Evolutionary conservation across 2,888 invertebrate genomes (phyloP), one percentile per base, ranked within the genome.

Genomic region (Andrena camellia): DNA sequence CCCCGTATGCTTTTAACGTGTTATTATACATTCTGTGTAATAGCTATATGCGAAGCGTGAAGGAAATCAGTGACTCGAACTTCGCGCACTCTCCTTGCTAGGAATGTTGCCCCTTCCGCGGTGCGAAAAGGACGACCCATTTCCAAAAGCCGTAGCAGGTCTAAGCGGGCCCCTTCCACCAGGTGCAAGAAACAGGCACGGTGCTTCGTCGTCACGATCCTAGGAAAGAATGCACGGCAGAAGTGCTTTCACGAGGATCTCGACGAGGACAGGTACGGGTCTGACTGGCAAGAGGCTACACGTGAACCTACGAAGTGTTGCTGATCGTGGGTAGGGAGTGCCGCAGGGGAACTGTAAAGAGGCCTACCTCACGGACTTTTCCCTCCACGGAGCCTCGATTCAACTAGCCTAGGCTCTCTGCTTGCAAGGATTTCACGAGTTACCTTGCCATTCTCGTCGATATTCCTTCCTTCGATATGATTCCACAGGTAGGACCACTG

Each of bases 91-190:
- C 42, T 42, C 42, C 42, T 42, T 42, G 42, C 42, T 17, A 69
- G 63, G 70, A 78, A 72, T 64, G 66, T 73, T 42, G 60, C 69
- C 82, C 62, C 70, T 77, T 60, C 59, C 66, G 64, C 29, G 4
- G 59, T 17, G 62, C 59, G 71, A 84, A 84, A 84, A 86, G 84
- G 80, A 83, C 83, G 85, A 87, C 86, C 86, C 85, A 90, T 91
- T 90, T 79, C 81, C 87, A 79, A 88, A 90, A 89, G 87, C 90
- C 85, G 89, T 87, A 89, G 90, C 88, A 89, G 86, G 89, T 77
- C 83, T 87, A 85, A 84, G 87, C 78, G 76, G 88, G 75, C 78
- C 80, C 83, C 87, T 82, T 70, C 81, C 84, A 69, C 59, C 66
- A 81, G 72, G 79, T 74, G 86, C 63, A 67, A 78, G 86, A 88